These are phyloP conservation scores for Coregonus ussuriensis DNA, from an alignment of 2,797 vertebrate species.

Conservation along the genomic window DNA sequence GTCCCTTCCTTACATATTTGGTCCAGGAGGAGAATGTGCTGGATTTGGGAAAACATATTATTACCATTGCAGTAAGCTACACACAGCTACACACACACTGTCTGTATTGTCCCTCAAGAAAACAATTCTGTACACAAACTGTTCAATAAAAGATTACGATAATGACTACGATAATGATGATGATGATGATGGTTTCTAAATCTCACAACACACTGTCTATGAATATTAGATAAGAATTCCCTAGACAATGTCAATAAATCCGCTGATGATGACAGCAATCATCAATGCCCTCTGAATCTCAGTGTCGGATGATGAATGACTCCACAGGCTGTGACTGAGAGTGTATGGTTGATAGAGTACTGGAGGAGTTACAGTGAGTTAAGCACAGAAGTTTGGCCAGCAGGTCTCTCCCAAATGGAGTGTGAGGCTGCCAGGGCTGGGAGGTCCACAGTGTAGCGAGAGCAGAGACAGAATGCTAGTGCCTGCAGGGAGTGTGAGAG, in stretches of 20 bases:
- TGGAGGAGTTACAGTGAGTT: slow-evolving; percentile 15
- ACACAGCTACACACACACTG: background rate
- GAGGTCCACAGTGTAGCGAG: slow-evolving; percentile 49
- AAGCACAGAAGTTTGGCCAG: slow-evolving; percentile 60
- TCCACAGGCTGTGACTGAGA: slow-evolving; percentile 9
- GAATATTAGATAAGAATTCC: slow-evolving; percentile 23
- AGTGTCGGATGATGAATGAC: background rate
- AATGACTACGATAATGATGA: slow-evolving; percentile 25
- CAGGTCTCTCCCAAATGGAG: slow-evolving; percentile 41
- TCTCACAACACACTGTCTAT: background rate
- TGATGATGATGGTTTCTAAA: slow-evolving; percentile 15
- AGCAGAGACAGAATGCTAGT: slow-evolving; percentile 44
- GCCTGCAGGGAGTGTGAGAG: slow-evolving; percentile 46
- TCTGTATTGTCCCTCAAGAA: slow-evolving; percentile 16
- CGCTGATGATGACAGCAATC: no score
- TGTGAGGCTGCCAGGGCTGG: slow-evolving; percentile 37
- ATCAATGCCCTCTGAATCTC: no score
- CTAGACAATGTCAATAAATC: background rate
- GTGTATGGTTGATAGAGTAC: slow-evolving; percentile 7
- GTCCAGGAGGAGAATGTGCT: slow-evolving; percentile 25
- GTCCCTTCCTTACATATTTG: slow-evolving; percentile 40
- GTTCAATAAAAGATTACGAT: slow-evolving; percentile 6
- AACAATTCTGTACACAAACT: slow-evolving; percentile 6
- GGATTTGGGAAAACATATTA: background rate
- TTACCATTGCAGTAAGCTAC: background rate